Percentiles rank a stretch among this genome's conserved stretches.
These are phyloP conservation scores for Drosophila cardini DNA, from an alignment of 1,140 invertebrate species.

Conservation along the genomic window DNA sequence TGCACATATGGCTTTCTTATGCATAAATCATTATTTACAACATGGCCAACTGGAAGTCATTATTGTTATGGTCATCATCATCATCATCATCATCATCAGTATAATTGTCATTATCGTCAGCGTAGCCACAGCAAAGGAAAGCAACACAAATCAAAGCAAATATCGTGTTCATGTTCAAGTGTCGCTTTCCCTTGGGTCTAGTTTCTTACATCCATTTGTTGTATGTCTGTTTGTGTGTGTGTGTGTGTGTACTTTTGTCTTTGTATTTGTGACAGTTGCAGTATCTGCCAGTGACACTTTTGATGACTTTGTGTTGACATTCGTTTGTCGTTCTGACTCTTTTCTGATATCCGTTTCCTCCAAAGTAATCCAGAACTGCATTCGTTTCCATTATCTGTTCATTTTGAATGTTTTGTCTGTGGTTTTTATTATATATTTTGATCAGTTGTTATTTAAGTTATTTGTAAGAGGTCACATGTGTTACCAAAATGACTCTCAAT, in stretches of 20 bases:
- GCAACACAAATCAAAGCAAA: conserved; percentile 22
- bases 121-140: conserved; percentile 4
- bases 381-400: conserved; percentile 1
- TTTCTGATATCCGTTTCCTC: conserved; percentile 19
- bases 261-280: conserved; percentile 24
- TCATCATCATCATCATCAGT: conserved; percentile 50
- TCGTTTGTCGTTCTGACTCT: conserved; percentile 30
- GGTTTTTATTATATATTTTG: neutral
- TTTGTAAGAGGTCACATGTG: neutral
- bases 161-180: conserved; percentile 50
- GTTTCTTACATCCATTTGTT: conserved; percentile 8
- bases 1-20: conserved; percentile 61
- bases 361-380: conserved; percentile 27
- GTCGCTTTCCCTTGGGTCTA: neutral
- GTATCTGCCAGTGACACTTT: conserved; percentile 46
- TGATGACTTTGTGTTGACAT: conserved; percentile 59
- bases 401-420: neutral
- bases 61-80: conserved; percentile 38
- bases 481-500: neutral
- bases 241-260: neutral
- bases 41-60: conserved; percentile 5
- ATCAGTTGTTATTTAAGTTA: neutral
- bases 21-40: conserved; percentile 67
- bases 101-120: neutral
- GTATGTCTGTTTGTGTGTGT: neutral